Evolutionary conservation across 2,888 invertebrate species (phyloP), one percentile per base, ranked within the genome.

Genomic region (Scaptodrosophila latifasciaeformis): DNA sequence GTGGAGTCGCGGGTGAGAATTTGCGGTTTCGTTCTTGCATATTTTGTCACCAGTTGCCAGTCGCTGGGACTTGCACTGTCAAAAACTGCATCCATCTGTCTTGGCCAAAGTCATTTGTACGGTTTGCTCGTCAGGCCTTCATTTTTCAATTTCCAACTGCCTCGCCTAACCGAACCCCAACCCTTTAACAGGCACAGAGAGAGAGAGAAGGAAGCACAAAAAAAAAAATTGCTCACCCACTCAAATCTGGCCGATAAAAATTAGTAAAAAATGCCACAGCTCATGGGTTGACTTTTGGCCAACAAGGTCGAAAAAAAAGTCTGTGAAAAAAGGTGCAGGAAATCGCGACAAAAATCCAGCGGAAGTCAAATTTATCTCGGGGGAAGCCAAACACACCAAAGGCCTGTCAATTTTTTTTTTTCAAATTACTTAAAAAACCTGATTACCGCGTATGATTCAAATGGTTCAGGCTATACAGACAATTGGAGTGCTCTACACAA

Each of bases 251-350:
- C 70, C 82, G 72, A 82, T 82, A 79, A 77, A 82, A 82, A 82
- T 82, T 82, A 82, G 83, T 82, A 82, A 82, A 82, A 82, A 82
- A 82, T 82, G 83, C 83, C 83, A 66, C 83, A 84, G 79, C 83
- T 81, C 81, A 78, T 83, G 83, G 72, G 84, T 82, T 83, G 83
- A 84, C 79, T 83, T 84, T 76, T 83, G 82, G 82, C 83, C 83
- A 83, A 75, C 65, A 21, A 21, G n/a, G 40, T 18, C 21, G 35
- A 50, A 44, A 30, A 50, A 51, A 46, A 17, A 40, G 47, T 42
- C 47, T 50, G 49, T 44, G 46, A 47, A 18, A 24, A 52, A 48
- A 55, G 49, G 51, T 52, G 53, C 49, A 67, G 82, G 75, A 82
- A 81, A 82, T 81, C 82, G 82, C 65, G 62, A 63, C 74, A 61